Percentiles rank a stretch among this genome's conserved stretches.
Evolutionary conservation across 2,113 vertebrate genomes (phyloP).

Genomic region (Columba livia): DNA sequence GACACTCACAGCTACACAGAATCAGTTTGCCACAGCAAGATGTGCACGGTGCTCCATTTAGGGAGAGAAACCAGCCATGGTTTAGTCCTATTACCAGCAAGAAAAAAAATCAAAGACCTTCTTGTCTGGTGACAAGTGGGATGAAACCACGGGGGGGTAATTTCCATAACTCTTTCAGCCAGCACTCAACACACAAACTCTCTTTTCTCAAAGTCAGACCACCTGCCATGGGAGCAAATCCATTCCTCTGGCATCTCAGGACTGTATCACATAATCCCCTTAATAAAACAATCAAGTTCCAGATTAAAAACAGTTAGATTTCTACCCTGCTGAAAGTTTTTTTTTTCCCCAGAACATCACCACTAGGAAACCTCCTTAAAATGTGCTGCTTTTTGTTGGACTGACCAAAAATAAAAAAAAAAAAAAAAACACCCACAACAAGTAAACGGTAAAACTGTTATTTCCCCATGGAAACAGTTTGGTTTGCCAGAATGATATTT

Average conservation of each 20-base stretch:
- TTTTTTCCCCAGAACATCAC: background rate
- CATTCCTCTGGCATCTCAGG: conserved; percentile 1
- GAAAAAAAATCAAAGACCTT: background rate
- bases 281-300: conserved; percentile 42
- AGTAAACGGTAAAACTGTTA: background rate
- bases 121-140: background rate
- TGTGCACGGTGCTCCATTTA: background rate
- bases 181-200: background rate
- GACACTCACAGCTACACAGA: background rate
- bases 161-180: conserved; percentile 43
- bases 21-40: background rate
- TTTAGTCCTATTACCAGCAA: background rate
- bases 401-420: background rate
- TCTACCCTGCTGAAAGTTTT: background rate
- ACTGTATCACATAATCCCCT: conserved; percentile 1
- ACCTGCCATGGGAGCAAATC: conserved; percentile 23
- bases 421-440: background rate
- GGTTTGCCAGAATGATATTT: conserved; percentile 57
- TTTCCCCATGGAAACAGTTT: conserved; percentile 45
- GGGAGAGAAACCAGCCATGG: background rate
- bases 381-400: background rate
- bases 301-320: conserved; percentile 11
- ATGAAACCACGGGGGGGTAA: background rate
- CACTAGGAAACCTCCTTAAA: background rate
- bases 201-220: conserved; percentile 36